Base-by-base conservation (phyloP, 2,797 vertebrate genomes). In the Pipistrellus nathusii region DNA sequence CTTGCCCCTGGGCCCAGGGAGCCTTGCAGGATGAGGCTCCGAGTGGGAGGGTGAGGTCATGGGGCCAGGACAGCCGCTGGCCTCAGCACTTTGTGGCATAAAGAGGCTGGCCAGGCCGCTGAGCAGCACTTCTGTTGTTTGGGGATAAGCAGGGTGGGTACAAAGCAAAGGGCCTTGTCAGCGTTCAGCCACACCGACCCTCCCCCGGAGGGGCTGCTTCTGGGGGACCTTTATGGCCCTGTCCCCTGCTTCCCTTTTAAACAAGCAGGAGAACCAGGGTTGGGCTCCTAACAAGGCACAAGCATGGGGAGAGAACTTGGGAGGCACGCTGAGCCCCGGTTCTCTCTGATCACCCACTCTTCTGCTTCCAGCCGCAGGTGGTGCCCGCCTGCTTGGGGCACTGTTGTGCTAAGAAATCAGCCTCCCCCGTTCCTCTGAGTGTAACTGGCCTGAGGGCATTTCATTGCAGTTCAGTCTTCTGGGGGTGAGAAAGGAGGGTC, bases 11-110 rank as follows among this genome's bases (percentile, higher is more conserved):
- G 77, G 66, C 53, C 30, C 10, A 62, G 69, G 59, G 44, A 93
- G 59, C 86, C 91, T 90, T 82, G 53, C 27, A 93, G 91, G 76
- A 83, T 90, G 76, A 81, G 82, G 76, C 93, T 32, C 62, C 71
- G 35, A 11, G 57, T 46, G 23, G 59, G 48, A 85, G 81, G 88
- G 73, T 92, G 96, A 98, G 98, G 98, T 95, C 95, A 98, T 93
- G 46, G 92, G 96, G 93, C 95, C 88, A 90, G 96, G 89, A 78
- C 41, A 85, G 97, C 82, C 83, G 94, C n/a, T 57, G 91, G 97
- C 98, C 98, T 99, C 99, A 99, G 99, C 99, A 98, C 98, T 99
- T 98, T 98, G 98, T 98, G 95, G 97, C 98, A 98, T 98, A 99
- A 99, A 98, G 97, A 98, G 46, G 89, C 95, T 82, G 77, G 97